Percentiles rank a stretch among this genome's conserved stretches.
Evolutionary conservation across 2,113 vertebrate species (phyloP).

Genomic region (Microcebus murinus): DNA sequence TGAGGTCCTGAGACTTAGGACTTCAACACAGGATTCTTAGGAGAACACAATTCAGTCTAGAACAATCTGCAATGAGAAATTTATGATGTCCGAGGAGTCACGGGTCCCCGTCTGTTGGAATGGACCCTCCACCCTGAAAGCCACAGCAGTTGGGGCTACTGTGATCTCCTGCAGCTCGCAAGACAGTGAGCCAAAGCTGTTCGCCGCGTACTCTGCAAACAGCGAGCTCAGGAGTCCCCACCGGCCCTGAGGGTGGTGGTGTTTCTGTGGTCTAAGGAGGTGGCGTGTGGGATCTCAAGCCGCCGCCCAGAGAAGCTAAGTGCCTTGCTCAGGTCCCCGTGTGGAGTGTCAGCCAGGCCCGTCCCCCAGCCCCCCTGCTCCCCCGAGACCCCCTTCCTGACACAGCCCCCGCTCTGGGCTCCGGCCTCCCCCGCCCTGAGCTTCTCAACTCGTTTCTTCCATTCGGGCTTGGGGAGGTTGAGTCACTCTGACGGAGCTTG

Average conservation of each 20-base stretch:
- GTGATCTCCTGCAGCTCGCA: neutral
- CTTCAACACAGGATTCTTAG: too few species aligned
- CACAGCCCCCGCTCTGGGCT: neutral
- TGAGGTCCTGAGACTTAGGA: neutral
- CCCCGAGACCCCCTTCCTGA: neutral
- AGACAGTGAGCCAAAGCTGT: neutral
- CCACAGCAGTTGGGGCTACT: neutral
- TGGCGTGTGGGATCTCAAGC: neutral
- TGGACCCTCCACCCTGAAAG: neutral
- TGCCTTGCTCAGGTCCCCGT: neutral
- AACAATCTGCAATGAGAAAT: neutral
- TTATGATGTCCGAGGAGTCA: neutral
- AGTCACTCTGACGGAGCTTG: constrained; percentile 30
- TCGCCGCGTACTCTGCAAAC: neutral
- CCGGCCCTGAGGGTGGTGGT: accelerated
- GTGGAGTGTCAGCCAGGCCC: neutral
- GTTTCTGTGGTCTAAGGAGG: neutral
- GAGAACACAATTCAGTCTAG: neutral
- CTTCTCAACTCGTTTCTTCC: neutral
- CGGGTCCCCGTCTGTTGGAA: neutral
- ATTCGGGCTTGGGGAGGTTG: neutral
- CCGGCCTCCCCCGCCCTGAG: neutral
- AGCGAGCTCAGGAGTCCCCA: neutral
- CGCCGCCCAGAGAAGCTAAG: neutral
- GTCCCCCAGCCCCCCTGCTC: accelerated